These are phyloP conservation scores for Bombus soroeensis DNA, from an alignment of 1,140 invertebrate species.

Conservation along the genomic window DNA sequence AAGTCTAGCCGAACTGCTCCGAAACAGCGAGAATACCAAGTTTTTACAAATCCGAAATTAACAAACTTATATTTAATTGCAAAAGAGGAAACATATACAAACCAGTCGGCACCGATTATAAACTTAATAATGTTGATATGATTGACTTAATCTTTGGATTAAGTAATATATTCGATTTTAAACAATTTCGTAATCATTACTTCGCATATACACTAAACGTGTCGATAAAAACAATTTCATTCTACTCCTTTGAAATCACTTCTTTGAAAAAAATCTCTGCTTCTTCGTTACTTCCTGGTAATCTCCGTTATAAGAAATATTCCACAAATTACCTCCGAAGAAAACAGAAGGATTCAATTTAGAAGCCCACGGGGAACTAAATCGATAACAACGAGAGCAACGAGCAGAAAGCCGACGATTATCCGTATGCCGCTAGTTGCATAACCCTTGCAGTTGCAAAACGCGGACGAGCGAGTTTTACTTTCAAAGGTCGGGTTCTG, in stretches of 20 bases:
- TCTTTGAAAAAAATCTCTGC: neutral
- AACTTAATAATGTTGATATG: neutral
- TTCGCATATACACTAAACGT: neutral
- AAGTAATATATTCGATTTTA: no score
- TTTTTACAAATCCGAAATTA: neutral
- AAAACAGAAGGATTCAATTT: neutral
- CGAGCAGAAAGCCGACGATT: neutral
- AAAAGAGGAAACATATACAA: neutral
- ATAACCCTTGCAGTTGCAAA: conserved; percentile 8
- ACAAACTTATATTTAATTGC: neutral
- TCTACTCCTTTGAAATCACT: no score
- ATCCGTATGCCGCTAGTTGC: neutral
- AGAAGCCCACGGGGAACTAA: neutral
- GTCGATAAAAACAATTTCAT: neutral
- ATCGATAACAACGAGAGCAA: neutral
- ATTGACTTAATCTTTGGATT: no score
- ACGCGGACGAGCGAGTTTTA: neutral
- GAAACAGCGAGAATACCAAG: no score
- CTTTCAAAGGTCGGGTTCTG: conserved; percentile 46
- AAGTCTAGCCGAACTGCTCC: neutral
- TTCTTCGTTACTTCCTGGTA: neutral
- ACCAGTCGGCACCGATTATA: no score
- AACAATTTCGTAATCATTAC: no score
- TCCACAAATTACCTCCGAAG: neutral
- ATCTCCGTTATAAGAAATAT: neutral